Percentiles rank a stretch among this genome's conserved stretches.
Conservation (phyloP, 2,888 invertebrate species). For the Epistrophella euchroma region DNA sequence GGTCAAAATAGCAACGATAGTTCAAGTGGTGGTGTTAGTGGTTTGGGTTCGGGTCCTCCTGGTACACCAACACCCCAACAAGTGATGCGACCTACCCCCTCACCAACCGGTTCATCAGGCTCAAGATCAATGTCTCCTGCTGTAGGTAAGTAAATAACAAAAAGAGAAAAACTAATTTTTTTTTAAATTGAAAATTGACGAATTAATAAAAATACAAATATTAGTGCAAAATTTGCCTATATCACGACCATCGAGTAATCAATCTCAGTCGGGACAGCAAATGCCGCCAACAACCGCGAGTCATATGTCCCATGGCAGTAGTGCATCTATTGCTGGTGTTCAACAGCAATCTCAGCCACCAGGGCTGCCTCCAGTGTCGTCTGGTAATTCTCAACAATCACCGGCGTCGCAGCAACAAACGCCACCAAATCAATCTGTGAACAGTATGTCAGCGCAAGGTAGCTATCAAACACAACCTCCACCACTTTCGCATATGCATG, state of each 20-base stretch:
- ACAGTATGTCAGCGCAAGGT: conserved; percentile 82
- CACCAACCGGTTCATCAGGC: conserved; percentile 96
- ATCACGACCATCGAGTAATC: conserved; percentile 96
- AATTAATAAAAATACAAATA: neutral
- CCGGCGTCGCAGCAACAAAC: conserved; percentile 81
- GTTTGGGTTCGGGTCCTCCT: conserved; percentile 87
- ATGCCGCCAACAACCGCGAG: conserved; percentile 81
- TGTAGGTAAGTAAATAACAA: conserved; percentile 89
- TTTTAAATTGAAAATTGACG: neutral
- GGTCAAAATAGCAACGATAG: conserved; percentile 94
- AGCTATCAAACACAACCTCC: conserved; percentile 80
- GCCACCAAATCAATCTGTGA: conserved; percentile 81
- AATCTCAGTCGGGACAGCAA: conserved; percentile 86
- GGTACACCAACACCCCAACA: conserved; percentile 89
- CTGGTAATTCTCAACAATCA: conserved; percentile 82
- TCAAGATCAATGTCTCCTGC: conserved; percentile 99
- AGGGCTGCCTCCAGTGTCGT: conserved; percentile 78
- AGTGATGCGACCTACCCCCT: conserved; percentile 95
- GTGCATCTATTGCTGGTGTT: conserved; percentile 80
- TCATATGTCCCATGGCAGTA: conserved; percentile 78
- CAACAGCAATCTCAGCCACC: conserved; percentile 81
- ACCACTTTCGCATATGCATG: conserved; percentile 83
- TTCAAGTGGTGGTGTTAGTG: conserved; percentile 88
- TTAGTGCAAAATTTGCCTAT: conserved; percentile 94
- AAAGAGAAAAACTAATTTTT: neutral